Evolutionary conservation across 2,797 vertebrate genomes (phyloP).

Genomic region (Numenius phaeopus): DNA sequence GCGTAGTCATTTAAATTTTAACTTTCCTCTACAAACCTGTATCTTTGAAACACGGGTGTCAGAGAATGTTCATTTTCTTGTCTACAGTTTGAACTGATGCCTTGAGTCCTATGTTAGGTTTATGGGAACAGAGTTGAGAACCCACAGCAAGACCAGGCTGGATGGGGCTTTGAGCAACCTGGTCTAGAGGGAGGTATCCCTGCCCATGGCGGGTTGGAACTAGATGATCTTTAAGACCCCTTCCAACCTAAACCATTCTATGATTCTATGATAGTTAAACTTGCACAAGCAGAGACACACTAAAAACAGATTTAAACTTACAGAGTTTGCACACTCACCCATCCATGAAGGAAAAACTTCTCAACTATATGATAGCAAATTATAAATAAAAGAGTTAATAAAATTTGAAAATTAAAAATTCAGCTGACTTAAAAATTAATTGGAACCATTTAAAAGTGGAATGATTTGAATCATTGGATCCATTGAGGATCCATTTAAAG

Average conservation of each 20-base stretch:
- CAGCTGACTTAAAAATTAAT: background rate
- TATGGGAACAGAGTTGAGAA: background rate
- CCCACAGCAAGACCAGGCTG: background rate
- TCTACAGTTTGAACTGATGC: background rate
- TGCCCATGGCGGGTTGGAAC: background rate
- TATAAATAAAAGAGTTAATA: background rate
- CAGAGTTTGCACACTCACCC: background rate
- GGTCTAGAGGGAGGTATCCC: background rate
- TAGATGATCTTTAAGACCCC: background rate
- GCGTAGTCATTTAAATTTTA: background rate
- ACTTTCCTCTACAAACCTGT: background rate
- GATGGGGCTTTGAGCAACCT: background rate
- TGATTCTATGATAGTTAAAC: background rate
- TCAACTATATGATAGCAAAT: background rate
- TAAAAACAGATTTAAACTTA: background rate
- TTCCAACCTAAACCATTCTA: background rate
- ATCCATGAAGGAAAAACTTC: background rate
- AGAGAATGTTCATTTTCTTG: background rate
- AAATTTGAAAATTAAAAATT: background rate
- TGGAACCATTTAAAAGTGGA: background rate
- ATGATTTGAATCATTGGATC: background rate
- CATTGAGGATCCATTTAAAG: background rate
- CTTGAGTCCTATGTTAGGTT: background rate
- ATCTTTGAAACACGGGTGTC: background rate
- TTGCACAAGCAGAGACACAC: background rate